Conservation (phyloP, 1,140 invertebrate species). For the Brachionus manjavacas region DNA sequence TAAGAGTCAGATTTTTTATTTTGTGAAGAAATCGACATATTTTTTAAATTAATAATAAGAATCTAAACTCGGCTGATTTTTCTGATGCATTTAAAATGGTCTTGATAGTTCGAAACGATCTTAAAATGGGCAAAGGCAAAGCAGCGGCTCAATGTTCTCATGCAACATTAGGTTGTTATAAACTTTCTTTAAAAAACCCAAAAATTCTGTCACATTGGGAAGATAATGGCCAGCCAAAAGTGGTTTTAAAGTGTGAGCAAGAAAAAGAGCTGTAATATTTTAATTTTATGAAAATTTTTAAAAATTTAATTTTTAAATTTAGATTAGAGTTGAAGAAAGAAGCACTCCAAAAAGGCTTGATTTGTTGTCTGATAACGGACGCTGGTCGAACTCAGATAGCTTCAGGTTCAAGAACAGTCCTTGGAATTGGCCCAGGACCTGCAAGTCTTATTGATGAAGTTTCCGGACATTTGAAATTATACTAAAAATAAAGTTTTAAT, state of each 20-base stretch:
- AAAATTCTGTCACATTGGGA: neutral
- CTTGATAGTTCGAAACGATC: constrained; percentile 76
- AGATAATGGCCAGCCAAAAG: constrained; percentile 35
- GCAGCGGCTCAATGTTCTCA: constrained; percentile 82
- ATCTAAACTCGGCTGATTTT: neutral
- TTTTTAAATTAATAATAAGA: neutral
- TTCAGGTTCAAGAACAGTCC: constrained; percentile 37
- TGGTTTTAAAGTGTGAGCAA: constrained; percentile 22
- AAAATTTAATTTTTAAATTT: neutral
- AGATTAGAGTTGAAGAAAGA: constrained; percentile 17
- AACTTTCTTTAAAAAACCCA: constrained; percentile 61
- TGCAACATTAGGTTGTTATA: constrained; percentile 73
- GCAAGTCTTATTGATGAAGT: constrained; percentile 39
- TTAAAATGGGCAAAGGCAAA: constrained; percentile 88
- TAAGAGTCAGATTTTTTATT: too few relatives aligned
- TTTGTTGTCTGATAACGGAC: constrained; percentile 3
- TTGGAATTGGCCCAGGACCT: constrained; percentile 42
- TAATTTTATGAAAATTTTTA: neutral
- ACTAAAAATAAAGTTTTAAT: neutral
- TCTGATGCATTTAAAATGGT: constrained; percentile 67
- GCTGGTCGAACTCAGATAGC: constrained; percentile 42
- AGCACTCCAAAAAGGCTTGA: constrained; percentile 25
- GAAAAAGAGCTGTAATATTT: constrained; percentile 28
- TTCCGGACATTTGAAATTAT: constrained; percentile 40
- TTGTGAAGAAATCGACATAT: too few relatives aligned